These are phyloP conservation scores for Scleropages formosus DNA, from an alignment of 2,797 vertebrate genomes.

Conservation along the genomic window DNA sequence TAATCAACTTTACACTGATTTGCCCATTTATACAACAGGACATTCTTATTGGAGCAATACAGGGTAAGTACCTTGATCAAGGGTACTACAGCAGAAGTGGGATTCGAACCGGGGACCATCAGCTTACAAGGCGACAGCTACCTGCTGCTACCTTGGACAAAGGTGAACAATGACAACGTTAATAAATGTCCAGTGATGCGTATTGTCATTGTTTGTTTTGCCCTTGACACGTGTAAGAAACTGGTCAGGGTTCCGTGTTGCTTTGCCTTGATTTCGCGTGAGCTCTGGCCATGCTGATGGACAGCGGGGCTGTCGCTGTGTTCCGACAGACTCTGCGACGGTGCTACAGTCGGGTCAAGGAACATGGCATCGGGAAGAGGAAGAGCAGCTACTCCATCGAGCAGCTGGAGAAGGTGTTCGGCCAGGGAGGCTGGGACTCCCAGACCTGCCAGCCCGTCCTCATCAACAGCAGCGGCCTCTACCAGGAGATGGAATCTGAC, in stretches of 20 bases:
- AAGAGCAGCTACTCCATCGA: slow-evolving; percentile 99
- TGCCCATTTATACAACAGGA: too few relatives aligned
- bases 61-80: too few relatives aligned
- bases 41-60: too few relatives aligned
- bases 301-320: not conserved
- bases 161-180: too few relatives aligned
- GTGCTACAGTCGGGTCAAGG: slow-evolving; percentile 98
- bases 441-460: slow-evolving; percentile 95
- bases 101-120: too few relatives aligned
- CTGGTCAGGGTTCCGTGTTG: not conserved
- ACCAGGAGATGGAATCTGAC: slow-evolving; percentile 97
- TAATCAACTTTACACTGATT: too few relatives aligned
- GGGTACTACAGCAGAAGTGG: too few relatives aligned
- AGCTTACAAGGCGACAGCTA: not conserved
- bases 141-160: not conserved
- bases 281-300: slow-evolving; percentile 6
- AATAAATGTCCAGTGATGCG: too few relatives aligned
- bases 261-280: not conserved
- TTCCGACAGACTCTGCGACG: slow-evolving; percentile 83
- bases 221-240: not conserved
- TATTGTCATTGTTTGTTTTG: too few relatives aligned
- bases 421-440: slow-evolving; percentile 97
- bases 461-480: slow-evolving; percentile 97
- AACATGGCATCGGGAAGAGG: slow-evolving; percentile 94
- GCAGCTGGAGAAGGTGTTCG: slow-evolving; percentile 98